Conservation (phyloP, 2,888 invertebrate species). For the Luperina testacea region DNA sequence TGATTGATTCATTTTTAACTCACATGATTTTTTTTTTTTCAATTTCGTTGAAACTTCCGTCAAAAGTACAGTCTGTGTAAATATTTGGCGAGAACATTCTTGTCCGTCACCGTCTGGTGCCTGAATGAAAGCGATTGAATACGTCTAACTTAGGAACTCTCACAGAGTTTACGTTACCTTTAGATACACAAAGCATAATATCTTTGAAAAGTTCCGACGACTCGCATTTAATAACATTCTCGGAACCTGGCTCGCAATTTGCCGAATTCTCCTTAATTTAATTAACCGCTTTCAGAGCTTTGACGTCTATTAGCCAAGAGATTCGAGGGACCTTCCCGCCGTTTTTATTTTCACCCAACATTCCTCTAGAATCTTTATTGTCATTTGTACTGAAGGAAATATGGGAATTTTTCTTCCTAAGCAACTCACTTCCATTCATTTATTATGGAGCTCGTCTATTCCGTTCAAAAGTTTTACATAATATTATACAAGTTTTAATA, state of each 20-base stretch:
- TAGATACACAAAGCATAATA: neutral
- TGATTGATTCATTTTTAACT: constrained; percentile 16
- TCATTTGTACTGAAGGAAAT: constrained; percentile 50
- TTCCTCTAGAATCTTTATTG: constrained; percentile 50
- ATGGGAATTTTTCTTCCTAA: constrained; percentile 48
- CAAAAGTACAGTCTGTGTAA: constrained; percentile 30
- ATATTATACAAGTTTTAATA: constrained; percentile 59
- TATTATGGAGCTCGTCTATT: constrained; percentile 44
- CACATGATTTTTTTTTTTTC: neutral
- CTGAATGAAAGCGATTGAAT: constrained; percentile 27
- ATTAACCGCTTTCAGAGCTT: constrained; percentile 25
- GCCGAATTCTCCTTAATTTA: constrained; percentile 30
- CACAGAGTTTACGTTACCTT: neutral
- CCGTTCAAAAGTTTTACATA: constrained; percentile 52
- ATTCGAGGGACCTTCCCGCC: constrained; percentile 23
- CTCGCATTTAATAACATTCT: constrained; percentile 3
- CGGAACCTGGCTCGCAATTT: constrained; percentile 17
- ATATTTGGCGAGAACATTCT: constrained; percentile 31
- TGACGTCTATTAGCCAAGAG: constrained; percentile 30
- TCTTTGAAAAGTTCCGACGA: constrained; percentile 21
- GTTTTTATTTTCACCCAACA: constrained; percentile 47
- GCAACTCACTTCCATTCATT: constrained; percentile 62
- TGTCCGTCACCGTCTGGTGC: neutral
- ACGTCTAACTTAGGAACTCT: neutral
- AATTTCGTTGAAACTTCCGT: constrained; percentile 23